Evolutionary conservation across 2,113 vertebrate species (phyloP).

Genomic region (Heterochromis multidens): DNA sequence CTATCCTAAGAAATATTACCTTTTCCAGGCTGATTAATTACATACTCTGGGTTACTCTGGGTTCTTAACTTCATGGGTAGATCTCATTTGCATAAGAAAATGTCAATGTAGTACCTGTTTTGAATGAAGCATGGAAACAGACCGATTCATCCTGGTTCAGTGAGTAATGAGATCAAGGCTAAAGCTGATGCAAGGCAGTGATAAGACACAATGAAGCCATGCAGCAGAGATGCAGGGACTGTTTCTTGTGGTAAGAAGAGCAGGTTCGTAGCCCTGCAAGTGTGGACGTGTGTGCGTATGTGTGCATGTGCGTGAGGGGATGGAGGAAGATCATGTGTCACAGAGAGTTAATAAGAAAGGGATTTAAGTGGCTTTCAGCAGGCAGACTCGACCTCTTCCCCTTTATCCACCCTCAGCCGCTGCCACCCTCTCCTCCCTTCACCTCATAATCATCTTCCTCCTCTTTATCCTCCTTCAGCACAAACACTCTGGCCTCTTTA

Average conservation of each 20-base stretch:
- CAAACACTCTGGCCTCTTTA: conserved; percentile 38
- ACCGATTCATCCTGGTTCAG: background rate
- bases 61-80: background rate
- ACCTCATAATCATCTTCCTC: background rate
- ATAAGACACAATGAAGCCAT: background rate
- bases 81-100: conserved; percentile 15
- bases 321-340: conserved; percentile 48
- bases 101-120: conserved; percentile 5
- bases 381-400: conserved; percentile 6
- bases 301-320: background rate
- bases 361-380: conserved; percentile 59
- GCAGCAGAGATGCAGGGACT: background rate
- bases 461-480: background rate
- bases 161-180: background rate
- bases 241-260: background rate
- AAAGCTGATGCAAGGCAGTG: background rate
- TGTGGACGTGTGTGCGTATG: background rate
- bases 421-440: background rate
- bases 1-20: conserved; percentile 13
- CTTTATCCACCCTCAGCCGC: background rate
- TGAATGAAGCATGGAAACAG: background rate
- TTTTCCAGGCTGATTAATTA: background rate
- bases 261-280: background rate
- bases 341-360: conserved; percentile 69
- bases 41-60: background rate